Base-by-base conservation (phyloP, 2,888 invertebrate species). In the Deilephila porcellus region DNA sequence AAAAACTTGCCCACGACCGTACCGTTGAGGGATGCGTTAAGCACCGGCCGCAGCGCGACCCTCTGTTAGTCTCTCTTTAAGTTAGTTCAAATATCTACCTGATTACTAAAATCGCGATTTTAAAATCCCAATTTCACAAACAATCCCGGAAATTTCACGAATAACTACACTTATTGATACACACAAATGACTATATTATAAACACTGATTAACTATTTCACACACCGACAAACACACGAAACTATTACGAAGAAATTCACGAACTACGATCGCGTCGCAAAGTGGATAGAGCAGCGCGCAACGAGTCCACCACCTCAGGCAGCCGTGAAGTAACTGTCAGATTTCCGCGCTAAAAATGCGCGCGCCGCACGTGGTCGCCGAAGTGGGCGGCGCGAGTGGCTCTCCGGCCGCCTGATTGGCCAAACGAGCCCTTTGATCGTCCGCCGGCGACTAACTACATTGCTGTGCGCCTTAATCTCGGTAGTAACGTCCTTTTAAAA, bases 401-500 rank as follows among this genome's bases (percentile, higher is more conserved):
- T 84, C 84, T 78, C 79, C 78, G 72, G 81, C 76, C 71, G 77
- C 76, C 79, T 83, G 78, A 93, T 94, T 94, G 93, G 94, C 78
- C 80, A 75, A 81, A 76, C 80, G 74, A 78, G 79, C 83, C 86
- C 93, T 94, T 94, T 94, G 94, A 94, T 93, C 93, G 87, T 87
- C 86, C 90, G 93, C 90, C 92, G 91, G 90, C 92, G 88, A 91
- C 93, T 94, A 93, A 93, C 93, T 91, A 94, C 91, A 90, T 93
- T 90, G 90, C 90, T 91, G 88, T 91, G 90, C 87, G 91, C 92
- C 93, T 94, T 94, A 94, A 94, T 94, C 94, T 94, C 93, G 87
- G 92, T 92, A 94, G 92, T 93, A 93, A 92, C 90, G 90, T 94
- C 91, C 93, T 93, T 93, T 94, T 93, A 94, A 94, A 94, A 93